Evolutionary conservation across 2,113 vertebrate genomes (phyloP).

Genomic region (Oryzias melastigma): DNA sequence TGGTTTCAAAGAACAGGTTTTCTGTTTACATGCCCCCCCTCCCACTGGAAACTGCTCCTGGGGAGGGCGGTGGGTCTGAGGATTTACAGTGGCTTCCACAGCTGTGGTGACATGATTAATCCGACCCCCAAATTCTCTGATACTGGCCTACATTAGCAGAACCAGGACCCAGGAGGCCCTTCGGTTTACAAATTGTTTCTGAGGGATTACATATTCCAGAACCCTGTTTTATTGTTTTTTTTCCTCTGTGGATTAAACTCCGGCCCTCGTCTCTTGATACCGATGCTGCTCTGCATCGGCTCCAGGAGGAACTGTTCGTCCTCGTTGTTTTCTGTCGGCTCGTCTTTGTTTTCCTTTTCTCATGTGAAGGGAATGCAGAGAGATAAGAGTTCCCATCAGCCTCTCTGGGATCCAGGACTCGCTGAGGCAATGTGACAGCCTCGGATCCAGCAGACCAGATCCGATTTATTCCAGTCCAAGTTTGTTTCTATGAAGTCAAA

Average conservation of each 20-base stretch:
- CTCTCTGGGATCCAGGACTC: conserved; percentile 17
- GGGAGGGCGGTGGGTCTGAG: not conserved
- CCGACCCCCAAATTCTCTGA: conserved; percentile 52
- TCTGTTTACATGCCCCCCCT: conserved; percentile 35
- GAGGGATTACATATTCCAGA: conserved; percentile 46
- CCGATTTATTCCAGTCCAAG: too few species aligned
- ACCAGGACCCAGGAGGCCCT: conserved; percentile 64
- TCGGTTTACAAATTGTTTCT: conserved; percentile 60
- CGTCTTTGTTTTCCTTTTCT: conserved; percentile 44
- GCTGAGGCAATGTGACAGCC: conserved; percentile 6
- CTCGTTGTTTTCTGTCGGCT: conserved; percentile 33
- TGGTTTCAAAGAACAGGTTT: too few species aligned
- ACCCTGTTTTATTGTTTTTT: conserved; percentile 38
- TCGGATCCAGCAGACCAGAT: not conserved
- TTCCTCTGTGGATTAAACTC: conserved; percentile 14
- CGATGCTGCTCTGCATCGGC: conserved; percentile 17
- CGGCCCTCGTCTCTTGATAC: conserved; percentile 17
- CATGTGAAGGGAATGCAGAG: conserved; percentile 37
- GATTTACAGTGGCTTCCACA: conserved; percentile 66
- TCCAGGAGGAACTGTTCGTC: conserved; percentile 9
- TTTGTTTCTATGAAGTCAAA: too few species aligned
- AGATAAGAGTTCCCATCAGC: conserved; percentile 43
- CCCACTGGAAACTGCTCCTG: conserved; percentile 5
- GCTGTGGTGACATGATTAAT: conserved; percentile 63
- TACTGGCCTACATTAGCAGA: conserved; percentile 76